Base-by-base conservation (phyloP, 2,888 invertebrate genomes). In the Eledona agricola region DNA sequence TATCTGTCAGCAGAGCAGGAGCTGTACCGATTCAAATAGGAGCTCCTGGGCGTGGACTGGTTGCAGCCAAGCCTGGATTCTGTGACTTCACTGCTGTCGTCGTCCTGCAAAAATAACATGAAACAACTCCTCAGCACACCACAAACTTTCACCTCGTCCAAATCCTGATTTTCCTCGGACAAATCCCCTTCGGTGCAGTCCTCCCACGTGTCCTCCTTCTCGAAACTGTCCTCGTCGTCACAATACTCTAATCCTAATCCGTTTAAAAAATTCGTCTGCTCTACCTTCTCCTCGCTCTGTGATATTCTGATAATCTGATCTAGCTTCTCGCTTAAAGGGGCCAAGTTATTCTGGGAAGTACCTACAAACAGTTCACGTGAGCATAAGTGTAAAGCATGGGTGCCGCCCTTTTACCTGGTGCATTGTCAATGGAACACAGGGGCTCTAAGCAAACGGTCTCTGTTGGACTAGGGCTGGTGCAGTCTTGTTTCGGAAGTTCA, bases 401-500 rank as follows among this genome's bases (percentile, higher is more conserved):
- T 4, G 11, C 3, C 12, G 10, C 10, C 2, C n/a, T 10, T 4
- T 28, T 67, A 72, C 72, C 67, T 64, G 74, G 69, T 55, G 65
- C 62, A 62, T 65, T 72, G 54, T 72, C 69, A 22, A n/a, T 31
- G 23, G 64, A 55, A 62, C 69, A 65, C 53, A 72, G 58, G 49
- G 68, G 62, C 53, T 76, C 74, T 58, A 72, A 69, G 63, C 73
- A 74, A 32, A 75, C 68, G 28, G 76, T 75, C 65, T 76, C 77
- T 15, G 75, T 75, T 3, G 76, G 76, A 60, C 75, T 77, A 51
- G 76, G 76, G 60, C 74, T 76, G 45, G 74, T 68, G 57, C 74
- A 74, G 65, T 76, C 75, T 68, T 72, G 71, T 68, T 74, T 75
- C 32, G 72, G 65, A 61, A 73, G 61, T 58, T 72, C 72, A 37